A percentile compares a stretch with the other conserved stretches of the same genome.
Conservation (phyloP, 2,888 invertebrate species). For the Drosophila neonasuta region DNA sequence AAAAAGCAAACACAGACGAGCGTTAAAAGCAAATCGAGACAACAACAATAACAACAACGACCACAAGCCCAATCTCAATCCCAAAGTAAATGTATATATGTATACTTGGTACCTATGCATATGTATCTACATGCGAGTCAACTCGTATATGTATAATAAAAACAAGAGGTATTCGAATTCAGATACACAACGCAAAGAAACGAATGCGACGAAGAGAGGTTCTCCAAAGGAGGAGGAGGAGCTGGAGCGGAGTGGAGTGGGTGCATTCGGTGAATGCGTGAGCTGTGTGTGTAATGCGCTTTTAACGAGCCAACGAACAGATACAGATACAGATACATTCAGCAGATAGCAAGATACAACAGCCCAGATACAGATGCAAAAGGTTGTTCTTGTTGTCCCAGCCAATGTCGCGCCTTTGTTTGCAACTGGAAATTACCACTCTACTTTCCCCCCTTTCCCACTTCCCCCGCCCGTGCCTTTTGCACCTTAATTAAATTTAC, state of each 20-base stretch:
- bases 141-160: slow-evolving; percentile 9
- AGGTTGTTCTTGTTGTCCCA: slow-evolving; percentile 9
- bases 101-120: slow-evolving; percentile 29
- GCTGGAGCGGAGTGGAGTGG: slow-evolving; percentile 54
- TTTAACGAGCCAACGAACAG: slow-evolving; percentile 52
- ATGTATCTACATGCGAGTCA: slow-evolving; percentile 1
- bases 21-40: slow-evolving; percentile 2
- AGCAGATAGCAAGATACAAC: slow-evolving; percentile 12
- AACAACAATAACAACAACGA: slow-evolving; percentile 34
- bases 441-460: background rate
- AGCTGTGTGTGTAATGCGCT: slow-evolving; percentile 66
- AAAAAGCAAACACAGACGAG: slow-evolving; percentile 53
- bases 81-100: slow-evolving; percentile 23
- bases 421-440: slow-evolving; percentile 36
- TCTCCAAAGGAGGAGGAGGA: slow-evolving; percentile 11
- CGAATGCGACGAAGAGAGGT: slow-evolving; percentile 23
- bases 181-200: slow-evolving; percentile 22
- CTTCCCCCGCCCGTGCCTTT: background rate
- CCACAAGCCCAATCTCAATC: slow-evolving; percentile 10
- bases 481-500: slow-evolving; percentile 64
- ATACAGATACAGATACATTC: slow-evolving; percentile 15
- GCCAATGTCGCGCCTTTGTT: slow-evolving; percentile 56
- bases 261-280: slow-evolving; percentile 63
- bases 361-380: slow-evolving; percentile 25
- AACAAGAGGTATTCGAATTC: slow-evolving; percentile 30